These are phyloP conservation scores for Onychostruthus taczanowskii DNA, from an alignment of 2,113 vertebrate species.

Conservation along the genomic window DNA sequence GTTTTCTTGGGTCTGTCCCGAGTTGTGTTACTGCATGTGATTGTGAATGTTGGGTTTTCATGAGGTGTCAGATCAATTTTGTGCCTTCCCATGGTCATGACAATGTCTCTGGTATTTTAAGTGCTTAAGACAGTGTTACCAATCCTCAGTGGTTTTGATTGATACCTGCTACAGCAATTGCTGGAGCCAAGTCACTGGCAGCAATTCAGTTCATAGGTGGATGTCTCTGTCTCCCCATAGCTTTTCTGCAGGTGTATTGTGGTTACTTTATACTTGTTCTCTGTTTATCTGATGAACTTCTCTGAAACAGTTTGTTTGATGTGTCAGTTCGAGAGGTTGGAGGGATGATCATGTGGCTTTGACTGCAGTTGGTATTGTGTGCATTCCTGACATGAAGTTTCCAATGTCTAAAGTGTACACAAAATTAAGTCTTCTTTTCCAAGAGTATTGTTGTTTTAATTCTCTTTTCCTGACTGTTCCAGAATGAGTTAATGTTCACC, in stretches of 20 bases:
- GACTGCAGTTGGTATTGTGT: background rate
- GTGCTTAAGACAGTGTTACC: background rate
- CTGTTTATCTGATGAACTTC: background rate
- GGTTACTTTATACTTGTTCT: background rate
- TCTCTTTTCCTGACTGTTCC: background rate
- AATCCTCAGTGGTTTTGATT: background rate
- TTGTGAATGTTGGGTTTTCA: background rate
- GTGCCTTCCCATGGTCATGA: background rate
- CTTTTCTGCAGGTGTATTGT: background rate
- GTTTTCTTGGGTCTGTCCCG: background rate
- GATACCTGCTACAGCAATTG: background rate
- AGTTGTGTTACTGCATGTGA: background rate
- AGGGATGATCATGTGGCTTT: background rate
- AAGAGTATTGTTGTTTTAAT: background rate
- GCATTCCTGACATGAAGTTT: background rate
- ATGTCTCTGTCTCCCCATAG: background rate
- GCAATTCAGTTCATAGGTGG: background rate
- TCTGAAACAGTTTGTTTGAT: background rate
- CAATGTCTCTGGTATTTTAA: background rate
- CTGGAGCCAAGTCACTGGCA: background rate
- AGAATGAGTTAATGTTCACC: background rate
- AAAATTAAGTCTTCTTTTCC: background rate
- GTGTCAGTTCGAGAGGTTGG: background rate
- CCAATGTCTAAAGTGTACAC: background rate
- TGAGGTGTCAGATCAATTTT: background rate